Evolutionary conservation across 2,113 vertebrate species (phyloP).

Genomic region (Hyperopisus bebe): DNA sequence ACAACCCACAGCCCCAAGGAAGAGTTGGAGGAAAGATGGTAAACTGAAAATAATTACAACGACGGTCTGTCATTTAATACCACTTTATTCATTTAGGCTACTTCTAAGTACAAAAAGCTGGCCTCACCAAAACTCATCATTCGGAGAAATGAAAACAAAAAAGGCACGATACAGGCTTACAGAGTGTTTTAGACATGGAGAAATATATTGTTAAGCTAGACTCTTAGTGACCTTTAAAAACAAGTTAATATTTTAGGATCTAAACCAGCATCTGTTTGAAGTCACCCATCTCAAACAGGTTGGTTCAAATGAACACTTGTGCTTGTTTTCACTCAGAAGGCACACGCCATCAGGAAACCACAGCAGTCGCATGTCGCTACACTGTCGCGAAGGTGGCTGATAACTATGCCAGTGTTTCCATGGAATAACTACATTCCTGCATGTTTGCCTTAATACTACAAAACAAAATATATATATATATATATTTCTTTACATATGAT

Average conservation of each 20-base stretch:
- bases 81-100: conserved; percentile 86
- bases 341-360: not conserved
- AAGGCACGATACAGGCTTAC: conserved; percentile 74
- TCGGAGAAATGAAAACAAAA: conserved; percentile 71
- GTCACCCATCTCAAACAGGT: conserved; percentile 66
- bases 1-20: not conserved
- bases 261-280: conserved; percentile 15
- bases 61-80: conserved; percentile 64
- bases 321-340: not conserved
- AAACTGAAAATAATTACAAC: not conserved
- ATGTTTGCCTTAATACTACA: not conserved
- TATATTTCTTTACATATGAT: not conserved
- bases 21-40: not conserved
- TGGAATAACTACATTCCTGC: not conserved
- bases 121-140: conserved; percentile 70
- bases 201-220: conserved; percentile 44
- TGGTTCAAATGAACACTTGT: conserved; percentile 30
- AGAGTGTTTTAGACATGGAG: conserved; percentile 53
- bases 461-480: not conserved
- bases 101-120: conserved; percentile 78
- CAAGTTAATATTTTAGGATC: conserved; percentile 7
- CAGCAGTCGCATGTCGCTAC: not conserved
- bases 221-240: conserved; percentile 43
- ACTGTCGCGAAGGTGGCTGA: not conserved
- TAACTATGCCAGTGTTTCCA: not conserved